Percentiles rank a stretch among this genome's conserved stretches.
Evolutionary conservation across 2,113 vertebrate species (phyloP).

Genomic region (Acrocephalus kingi): DNA sequence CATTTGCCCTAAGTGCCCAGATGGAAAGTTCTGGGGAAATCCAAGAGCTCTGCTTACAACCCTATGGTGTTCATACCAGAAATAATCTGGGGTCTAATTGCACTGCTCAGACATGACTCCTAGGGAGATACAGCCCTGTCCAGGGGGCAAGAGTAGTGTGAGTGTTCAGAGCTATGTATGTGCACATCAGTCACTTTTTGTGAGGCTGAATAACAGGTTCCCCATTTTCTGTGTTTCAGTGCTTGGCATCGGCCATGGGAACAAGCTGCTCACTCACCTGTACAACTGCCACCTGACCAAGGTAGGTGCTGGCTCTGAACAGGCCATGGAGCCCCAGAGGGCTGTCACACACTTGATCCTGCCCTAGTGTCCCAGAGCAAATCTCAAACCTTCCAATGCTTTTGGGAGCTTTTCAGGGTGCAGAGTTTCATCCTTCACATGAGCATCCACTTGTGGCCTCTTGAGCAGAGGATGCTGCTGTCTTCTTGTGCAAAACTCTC

Average conservation of each 20-base stretch:
- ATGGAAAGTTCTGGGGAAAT: not conserved
- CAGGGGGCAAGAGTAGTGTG: rapidly evolving
- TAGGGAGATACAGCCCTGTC: not conserved
- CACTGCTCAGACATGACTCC: not conserved
- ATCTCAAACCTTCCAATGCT: not conserved
- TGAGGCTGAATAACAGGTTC: not conserved
- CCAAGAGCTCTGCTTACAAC: not conserved
- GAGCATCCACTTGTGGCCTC: not conserved
- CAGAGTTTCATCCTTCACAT: not conserved
- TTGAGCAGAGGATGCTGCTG: not conserved
- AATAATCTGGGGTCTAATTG: not conserved
- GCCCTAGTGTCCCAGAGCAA: rapidly evolving
- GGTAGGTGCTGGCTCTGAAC: slow-evolving; percentile 67
- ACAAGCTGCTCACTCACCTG: slow-evolving; percentile 77
- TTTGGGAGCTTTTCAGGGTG: not conserved
- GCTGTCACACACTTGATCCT: rapidly evolving
- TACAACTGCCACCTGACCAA: slow-evolving; percentile 80
- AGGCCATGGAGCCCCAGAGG: rapidly evolving
- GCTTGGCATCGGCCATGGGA: slow-evolving; percentile 82
- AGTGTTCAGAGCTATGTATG: not conserved
- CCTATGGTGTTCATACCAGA: not conserved
- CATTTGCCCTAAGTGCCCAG: not conserved
- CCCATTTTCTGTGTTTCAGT: slow-evolving; percentile 75
- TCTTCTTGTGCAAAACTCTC: not conserved
- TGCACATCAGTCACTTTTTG: rapidly evolving